Base-by-base conservation (phyloP, 2,888 invertebrate genomes). In the Mimas tiliae region DNA sequence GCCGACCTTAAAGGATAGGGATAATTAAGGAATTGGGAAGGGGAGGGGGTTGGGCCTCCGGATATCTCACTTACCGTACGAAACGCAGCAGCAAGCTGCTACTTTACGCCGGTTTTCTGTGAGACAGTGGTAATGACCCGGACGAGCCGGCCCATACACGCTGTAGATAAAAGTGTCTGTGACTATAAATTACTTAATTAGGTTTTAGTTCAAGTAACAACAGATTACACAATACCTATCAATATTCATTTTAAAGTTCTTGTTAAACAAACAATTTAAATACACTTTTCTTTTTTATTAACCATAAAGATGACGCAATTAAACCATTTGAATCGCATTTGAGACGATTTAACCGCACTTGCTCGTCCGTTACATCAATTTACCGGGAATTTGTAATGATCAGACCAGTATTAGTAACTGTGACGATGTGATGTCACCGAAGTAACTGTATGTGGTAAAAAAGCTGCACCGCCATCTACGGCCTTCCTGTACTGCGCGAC, bases 361-460 rank as follows among this genome's bases (percentile, higher is more conserved):
- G 14, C 12, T 33, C 34, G 33, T 67, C 62, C 68, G 68, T 68
- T 70, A 70, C 58, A 65, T 27, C 21, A 65, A 58, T 65, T 65
- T 65, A 58, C 55, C 33, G 33, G 48, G 55, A 48, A 65, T 65
- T 48, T 14, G 19, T 38, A 34, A 58, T 65, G 34, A 16, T 12
- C 45, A 14, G 55, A 65, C 65, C 12, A 48, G 58, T 65, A n/a
- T n/a, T n/a, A 58, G 55, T 65, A 65, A 58, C 55, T 58, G 65
- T 65, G 51, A 51, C 47, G 19, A 51, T 65, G 67, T 74, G 74
- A 75, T 72, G 71, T 73, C 74, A 69, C 68, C 70, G 65, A 65
- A 66, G 72, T 77, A 76, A 77, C 76, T 75, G 78, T 76, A 69
- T 62, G 34, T 12, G 45, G 63, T 72, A 72, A 77, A 76, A 77